A percentile compares a stretch with the other conserved stretches of the same genome.
Evolutionary conservation across 2,797 vertebrate genomes (phyloP).

Genomic region (Phrynocephalus forsythii): DNA sequence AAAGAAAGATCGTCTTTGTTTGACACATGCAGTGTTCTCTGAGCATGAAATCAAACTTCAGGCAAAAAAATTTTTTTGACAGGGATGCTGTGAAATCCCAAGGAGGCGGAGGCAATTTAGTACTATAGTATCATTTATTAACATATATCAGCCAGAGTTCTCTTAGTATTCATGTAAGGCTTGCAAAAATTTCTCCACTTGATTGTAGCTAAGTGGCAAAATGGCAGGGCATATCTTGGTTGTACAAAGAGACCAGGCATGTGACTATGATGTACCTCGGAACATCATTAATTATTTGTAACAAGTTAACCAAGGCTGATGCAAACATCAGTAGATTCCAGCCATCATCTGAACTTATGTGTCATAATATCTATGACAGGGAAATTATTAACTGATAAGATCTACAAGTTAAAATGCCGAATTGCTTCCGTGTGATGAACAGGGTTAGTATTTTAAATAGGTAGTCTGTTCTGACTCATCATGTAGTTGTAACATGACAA

Average conservation of each 20-base stretch:
- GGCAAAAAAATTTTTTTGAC: background rate
- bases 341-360: too few relatives aligned
- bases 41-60: background rate
- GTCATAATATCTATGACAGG: too few relatives aligned
- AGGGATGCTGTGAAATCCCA: conserved; percentile 5
- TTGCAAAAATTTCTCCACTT: too few relatives aligned
- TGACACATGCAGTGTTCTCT: conserved; percentile 22
- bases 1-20: conserved; percentile 18
- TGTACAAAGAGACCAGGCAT: too few relatives aligned
- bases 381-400: background rate
- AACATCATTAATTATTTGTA: too few relatives aligned
- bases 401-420: background rate
- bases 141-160: background rate
- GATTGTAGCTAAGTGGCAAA: too few relatives aligned
- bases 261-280: too few relatives aligned
- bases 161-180: too few relatives aligned
- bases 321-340: too few relatives aligned
- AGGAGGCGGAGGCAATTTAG: conserved; percentile 2
- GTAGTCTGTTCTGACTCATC: background rate
- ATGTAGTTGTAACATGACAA: background rate
- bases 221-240: too few relatives aligned
- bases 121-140: background rate
- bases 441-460: background rate
- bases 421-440: rapidly evolving
- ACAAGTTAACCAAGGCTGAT: too few relatives aligned